Percentiles rank a stretch among this genome's conserved stretches.
Evolutionary conservation across 2,797 vertebrate genomes (phyloP).

Genomic region (Crypturellus tataupa): DNA sequence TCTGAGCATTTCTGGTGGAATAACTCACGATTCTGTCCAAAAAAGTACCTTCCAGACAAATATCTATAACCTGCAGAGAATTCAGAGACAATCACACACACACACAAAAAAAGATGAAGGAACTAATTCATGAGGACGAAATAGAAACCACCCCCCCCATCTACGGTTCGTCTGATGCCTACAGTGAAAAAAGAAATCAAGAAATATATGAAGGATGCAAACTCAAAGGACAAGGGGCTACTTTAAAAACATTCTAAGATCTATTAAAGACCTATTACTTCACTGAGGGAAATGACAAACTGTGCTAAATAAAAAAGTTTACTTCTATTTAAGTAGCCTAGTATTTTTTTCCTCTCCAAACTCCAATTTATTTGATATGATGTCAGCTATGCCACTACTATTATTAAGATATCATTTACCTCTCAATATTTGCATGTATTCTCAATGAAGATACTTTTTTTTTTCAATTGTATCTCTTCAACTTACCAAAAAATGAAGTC

Average conservation of each 20-base stretch:
- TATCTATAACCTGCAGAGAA: not conserved
- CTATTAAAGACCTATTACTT: not conserved
- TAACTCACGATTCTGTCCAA: not conserved
- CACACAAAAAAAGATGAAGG: not conserved
- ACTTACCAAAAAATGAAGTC: not conserved
- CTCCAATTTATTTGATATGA: not conserved
- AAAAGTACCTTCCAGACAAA: not conserved
- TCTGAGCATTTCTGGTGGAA: not conserved
- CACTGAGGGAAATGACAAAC: not conserved
- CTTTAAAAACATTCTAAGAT: not conserved
- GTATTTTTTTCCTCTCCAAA: not conserved
- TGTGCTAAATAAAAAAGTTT: not conserved
- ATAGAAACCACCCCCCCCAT: not conserved
- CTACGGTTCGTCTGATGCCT: not conserved
- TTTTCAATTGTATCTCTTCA: not conserved
- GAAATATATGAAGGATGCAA: not conserved
- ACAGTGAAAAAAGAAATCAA: not conserved
- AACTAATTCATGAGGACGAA: not conserved
- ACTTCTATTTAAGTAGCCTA: not conserved
- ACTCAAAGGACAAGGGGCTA: not conserved
- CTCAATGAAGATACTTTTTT: rapidly evolving
- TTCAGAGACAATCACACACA: not conserved
- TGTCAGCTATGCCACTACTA: not conserved
- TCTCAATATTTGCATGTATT: not conserved
- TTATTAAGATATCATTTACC: not conserved